Conservation (phyloP, 2,888 invertebrate genomes). For the Parasteatoda lunata region DNA sequence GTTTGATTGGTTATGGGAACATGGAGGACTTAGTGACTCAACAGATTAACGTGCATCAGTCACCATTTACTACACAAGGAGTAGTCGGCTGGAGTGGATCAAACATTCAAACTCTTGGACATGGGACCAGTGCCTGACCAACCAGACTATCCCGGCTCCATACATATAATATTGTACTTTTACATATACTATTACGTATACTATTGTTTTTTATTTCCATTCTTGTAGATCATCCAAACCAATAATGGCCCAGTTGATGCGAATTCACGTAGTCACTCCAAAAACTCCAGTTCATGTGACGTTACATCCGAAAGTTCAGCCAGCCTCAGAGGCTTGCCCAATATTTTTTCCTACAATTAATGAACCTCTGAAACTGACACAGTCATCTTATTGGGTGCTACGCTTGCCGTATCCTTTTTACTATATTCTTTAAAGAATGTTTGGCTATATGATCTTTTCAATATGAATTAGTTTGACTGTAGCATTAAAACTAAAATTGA, state of each 20-base stretch:
- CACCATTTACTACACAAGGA: too few relatives aligned
- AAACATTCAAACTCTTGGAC: too few relatives aligned
- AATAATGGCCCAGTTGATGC: conserved; percentile 83
- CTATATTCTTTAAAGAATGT: background rate
- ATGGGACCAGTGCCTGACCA: too few relatives aligned
- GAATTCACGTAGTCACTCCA: conserved; percentile 89
- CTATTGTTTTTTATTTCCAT: background rate
- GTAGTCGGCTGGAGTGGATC: too few relatives aligned
- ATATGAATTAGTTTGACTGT: background rate
- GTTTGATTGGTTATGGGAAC: too few relatives aligned
- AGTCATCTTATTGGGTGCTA: conserved; percentile 93
- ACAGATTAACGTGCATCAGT: too few relatives aligned
- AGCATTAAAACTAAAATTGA: too few relatives aligned
- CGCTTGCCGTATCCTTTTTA: conserved; percentile 83
- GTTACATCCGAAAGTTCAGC: conserved; percentile 85
- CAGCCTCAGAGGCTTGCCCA: conserved; percentile 86
- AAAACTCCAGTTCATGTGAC: conserved; percentile 94
- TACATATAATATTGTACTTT: too few relatives aligned
- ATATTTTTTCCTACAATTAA: conserved; percentile 84
- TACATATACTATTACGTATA: too few relatives aligned
- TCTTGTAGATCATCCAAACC: conserved; percentile 68
- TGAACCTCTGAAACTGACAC: conserved; percentile 84
- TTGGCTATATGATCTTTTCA: background rate
- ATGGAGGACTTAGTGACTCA: too few relatives aligned
- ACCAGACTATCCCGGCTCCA: too few relatives aligned